Base-by-base conservation (phyloP, 2,888 invertebrate species). In the Tipula helvola region DNA sequence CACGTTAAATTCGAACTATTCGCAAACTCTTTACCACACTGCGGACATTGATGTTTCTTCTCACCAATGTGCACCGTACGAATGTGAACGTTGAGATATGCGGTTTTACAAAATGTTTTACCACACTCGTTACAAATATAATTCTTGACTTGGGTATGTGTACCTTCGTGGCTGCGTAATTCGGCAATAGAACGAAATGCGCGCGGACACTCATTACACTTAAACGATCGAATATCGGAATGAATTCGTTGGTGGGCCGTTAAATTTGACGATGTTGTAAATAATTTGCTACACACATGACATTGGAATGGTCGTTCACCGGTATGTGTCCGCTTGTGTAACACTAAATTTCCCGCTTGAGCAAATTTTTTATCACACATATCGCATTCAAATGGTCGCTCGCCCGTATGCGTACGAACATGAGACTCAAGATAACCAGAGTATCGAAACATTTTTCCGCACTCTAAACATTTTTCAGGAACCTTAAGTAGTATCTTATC, bases 401-500 rank as follows among this genome's bases (percentile, higher is more conserved):
- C 90, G 12, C 90, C 90, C 0, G 89, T 89, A 88, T 90, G 90
- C 3, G 89, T 89, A 36, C 90, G 88, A 87, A 89, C 88, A 87
- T 90, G 90, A 8, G 89, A 88, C 87, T 90, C 90, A 85, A 90
- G 88, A 87, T 89, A 90, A 5, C 89, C 89, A 41, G 88, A 88
- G 47, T 90, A 90, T 47, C 88, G 88, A 87, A 90, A 90, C 36
- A 88, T 87, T 87, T 90, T 90, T 0, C 89, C 89, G 87, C 90
- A 90, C 57, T 89, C 89, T 36, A 88, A 88, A 84, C 90, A 90
- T 41, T 90, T 89, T 57, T 90, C 89, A 4, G 89, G 89, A 36
- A 88, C 87, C 87, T 89, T 89, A 10, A 89, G 87, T 5, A 87
- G 86, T 42, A 88, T 88, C 18, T 88, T 88, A 42, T 85, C 42